These are phyloP conservation scores for Diploptera punctata DNA, from an alignment of 2,888 invertebrate genomes.

Conservation along the genomic window DNA sequence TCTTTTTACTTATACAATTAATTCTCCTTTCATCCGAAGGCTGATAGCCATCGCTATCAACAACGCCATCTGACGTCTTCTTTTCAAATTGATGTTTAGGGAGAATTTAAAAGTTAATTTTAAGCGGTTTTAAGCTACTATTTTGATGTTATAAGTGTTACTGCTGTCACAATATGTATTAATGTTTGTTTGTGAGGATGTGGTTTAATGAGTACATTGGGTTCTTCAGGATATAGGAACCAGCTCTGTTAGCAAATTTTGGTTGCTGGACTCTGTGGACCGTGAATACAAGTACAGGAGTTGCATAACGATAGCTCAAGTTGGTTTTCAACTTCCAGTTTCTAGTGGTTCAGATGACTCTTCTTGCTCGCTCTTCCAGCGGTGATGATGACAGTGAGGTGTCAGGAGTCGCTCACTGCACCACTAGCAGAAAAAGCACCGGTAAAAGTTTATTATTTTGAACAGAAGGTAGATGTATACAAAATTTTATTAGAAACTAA, in stretches of 20 bases:
- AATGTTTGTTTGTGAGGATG: background rate
- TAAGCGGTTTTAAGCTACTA: no score
- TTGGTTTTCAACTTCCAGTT: conserved; percentile 73
- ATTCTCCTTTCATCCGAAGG: no score
- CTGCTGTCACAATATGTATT: no score
- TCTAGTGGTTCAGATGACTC: conserved; percentile 62
- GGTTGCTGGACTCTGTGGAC: conserved; percentile 87
- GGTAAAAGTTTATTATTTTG: background rate
- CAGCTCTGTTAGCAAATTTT: conserved; percentile 75
- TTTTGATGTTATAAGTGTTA: no score
- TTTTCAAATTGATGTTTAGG: no score
- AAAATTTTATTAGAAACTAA: background rate
- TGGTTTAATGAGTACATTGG: no score
- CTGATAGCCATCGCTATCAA: no score
- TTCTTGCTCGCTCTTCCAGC: conserved; percentile 50
- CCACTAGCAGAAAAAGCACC: conserved; percentile 65
- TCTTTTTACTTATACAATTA: no score
- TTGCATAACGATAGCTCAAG: conserved; percentile 95
- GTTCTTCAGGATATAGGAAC: conserved; percentile 67
- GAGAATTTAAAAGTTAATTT: no score
- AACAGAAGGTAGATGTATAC: background rate
- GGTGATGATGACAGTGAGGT: conserved; percentile 70
- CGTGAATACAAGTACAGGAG: conserved; percentile 84
- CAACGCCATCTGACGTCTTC: no score
- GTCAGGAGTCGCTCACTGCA: conserved; percentile 87